Evolutionary conservation across 1,140 invertebrate genomes (phyloP).

Genomic region (Mesaphorura yosii): DNA sequence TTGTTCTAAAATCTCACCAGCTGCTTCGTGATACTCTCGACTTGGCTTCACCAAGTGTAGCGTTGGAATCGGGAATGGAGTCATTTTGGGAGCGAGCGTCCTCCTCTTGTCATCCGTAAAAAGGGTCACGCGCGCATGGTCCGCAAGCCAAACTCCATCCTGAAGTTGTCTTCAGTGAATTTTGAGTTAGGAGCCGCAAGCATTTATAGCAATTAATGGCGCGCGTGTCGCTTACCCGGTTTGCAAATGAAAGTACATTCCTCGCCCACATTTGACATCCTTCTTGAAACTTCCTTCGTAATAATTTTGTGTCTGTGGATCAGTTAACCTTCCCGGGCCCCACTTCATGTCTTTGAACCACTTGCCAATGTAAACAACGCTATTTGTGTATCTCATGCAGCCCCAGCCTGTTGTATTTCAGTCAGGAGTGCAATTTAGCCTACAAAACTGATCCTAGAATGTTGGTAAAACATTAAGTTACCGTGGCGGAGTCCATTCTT

Average conservation of each 20-base stretch:
- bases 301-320: conserved; percentile 41
- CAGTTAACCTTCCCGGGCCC: conserved; percentile 20
- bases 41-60: conserved; percentile 13
- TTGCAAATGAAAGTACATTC: conserved; percentile 47
- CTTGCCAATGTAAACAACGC: conserved; percentile 29
- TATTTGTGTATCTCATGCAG: conserved; percentile 38
- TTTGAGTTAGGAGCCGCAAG: neutral
- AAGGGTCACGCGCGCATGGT: conserved; percentile 13
- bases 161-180: conserved; percentile 3
- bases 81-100: neutral
- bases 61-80: conserved; percentile 14
- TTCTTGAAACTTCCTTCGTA: conserved; percentile 49
- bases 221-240: too few relatives aligned
- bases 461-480: too few relatives aligned
- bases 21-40: conserved; percentile 13
- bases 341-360: conserved; percentile 23
- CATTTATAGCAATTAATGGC: neutral
- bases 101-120: conserved; percentile 15
- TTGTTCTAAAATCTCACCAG: conserved; percentile 17
- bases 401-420: too few relatives aligned
- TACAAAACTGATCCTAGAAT: too few relatives aligned
- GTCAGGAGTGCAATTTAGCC: too few relatives aligned
- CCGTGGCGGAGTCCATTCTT: conserved; percentile 44
- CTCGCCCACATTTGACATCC: conserved; percentile 45
- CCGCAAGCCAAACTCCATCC: conserved; percentile 15